Evolutionary conservation across 2,797 vertebrate genomes (phyloP), one percentile per base, ranked within the genome.

Genomic region (Buphagus erythrorhynchus): DNA sequence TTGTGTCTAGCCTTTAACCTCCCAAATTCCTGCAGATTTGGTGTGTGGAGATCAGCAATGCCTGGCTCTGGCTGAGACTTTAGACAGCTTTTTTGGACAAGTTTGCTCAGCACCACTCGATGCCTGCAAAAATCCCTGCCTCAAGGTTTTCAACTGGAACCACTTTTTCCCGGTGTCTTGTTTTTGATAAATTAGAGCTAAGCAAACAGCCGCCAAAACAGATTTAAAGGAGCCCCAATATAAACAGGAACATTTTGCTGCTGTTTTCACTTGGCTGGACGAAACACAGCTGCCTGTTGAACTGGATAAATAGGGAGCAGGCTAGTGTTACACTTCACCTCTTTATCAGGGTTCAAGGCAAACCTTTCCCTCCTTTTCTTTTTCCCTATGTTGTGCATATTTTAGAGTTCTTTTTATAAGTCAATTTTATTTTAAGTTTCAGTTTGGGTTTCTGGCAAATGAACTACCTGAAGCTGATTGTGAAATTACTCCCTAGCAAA

Each of bases 321-420:
- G 42, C 38, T 66, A 89, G 48, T 29, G 61, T 68, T 88, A 80
- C 68, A 54, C 54, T 86, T 86, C 33, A 49, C 25, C 42, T 66
- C 68, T 94, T 94, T 95, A 92, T 96, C 92, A 90, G 62, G 58
- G 72, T 77, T 94, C 89, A 90, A 72, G 87, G 85, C 33, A 93
- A 95, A 63, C 3, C 9, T 76, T 87, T 73, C 61, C 48, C 84
- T 84, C 43, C 22, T 85, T 72, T 82, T n/a, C n/a, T 61, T 49
- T 51, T 6, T 16, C 4, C 10, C 29, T 63, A 40, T 75, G 86
- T 79, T 86, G 49, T 77, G 58, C n/a, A 40, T 90, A 57, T 80
- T 94, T 95, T 91, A 49, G 68, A 49, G n/a, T 29, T 72, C 28
- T 45, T 89, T 79, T 80, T 74, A 74, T 45, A 95, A 68, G n/a